Base-by-base conservation (phyloP, 2,113 vertebrate genomes). In the Nannobrachium achirus region DNA sequence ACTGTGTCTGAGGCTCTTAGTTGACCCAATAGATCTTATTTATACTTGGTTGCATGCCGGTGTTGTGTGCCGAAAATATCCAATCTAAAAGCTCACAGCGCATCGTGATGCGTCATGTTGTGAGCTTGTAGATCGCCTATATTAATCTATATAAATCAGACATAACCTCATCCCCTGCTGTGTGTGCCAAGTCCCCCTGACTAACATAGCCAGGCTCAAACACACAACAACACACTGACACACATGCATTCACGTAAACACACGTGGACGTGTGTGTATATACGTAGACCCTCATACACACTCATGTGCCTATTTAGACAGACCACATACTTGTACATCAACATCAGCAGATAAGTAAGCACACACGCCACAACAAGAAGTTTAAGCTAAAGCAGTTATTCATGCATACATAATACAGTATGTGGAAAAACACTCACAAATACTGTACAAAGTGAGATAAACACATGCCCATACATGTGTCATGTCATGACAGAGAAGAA, bases 161-260 rank as follows among this genome's bases (percentile, higher is more conserved):
- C 46, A 38, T 56, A 20, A 53, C 39, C 55, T 56, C 25, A 33
- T 76, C 48, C 45, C 33, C 64, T 52, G 75, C 71, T 69, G 71
- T 51, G 25, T 25, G 10, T 75, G 63, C 66, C 38, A 63, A 25
- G 25, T 33, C 13, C 79, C 65, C 63, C 50, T 15, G 62, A 75
- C 71, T 68, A 63, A 66, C 18, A 59, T 46, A 75, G 19, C 4
- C 13, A 10, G 45, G 10, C 11, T 62, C 9, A 46, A 46, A 46
- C 9, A 46, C 9, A 46, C 14, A 2, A 46, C 44, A 46, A 11
- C 44, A 46, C 9, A 46, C 14, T 46, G 14, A 46, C 44, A 16
- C 20, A n/a, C 39, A 18, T 46, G 44, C 7, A 40, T 6, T 15
- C 14, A 11, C n/a, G 16, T 20, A 25, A n/a, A 44, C 11, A 18